These are phyloP conservation scores for Chaetops frenatus DNA, from an alignment of 2,113 vertebrate species.

Conservation along the genomic window DNA sequence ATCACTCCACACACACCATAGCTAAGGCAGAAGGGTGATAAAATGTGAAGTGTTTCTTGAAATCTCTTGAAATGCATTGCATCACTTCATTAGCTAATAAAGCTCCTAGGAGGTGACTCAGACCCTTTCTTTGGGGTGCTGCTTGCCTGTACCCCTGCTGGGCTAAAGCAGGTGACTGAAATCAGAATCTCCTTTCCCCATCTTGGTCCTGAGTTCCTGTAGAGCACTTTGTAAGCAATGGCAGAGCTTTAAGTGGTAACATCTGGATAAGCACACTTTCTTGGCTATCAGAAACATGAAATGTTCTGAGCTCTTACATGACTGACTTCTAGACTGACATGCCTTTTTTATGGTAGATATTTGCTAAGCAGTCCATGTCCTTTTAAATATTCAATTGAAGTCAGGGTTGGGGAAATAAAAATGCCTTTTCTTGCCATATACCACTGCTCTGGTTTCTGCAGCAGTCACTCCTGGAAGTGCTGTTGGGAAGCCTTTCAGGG, in stretches of 20 bases:
- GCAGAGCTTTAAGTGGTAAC: background rate
- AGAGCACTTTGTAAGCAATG: background rate
- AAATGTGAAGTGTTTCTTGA: background rate
- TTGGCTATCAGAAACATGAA: background rate
- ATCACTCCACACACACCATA: background rate
- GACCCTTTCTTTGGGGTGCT: background rate
- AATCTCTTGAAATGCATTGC: slow-evolving; percentile 17
- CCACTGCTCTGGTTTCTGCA: background rate
- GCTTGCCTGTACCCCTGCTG: background rate
- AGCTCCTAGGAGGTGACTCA: background rate
- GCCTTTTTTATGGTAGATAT: background rate
- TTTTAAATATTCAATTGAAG: background rate
- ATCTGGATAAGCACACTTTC: background rate
- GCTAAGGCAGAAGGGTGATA: background rate
- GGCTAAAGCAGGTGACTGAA: background rate
- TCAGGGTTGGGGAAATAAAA: background rate
- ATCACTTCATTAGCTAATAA: slow-evolving; percentile 25
- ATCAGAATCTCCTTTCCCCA: background rate
- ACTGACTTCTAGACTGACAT: background rate
- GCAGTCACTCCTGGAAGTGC: background rate
- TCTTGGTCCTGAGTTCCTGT: background rate
- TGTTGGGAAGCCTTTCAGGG: background rate
- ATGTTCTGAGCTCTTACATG: background rate
- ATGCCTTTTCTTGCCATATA: background rate
- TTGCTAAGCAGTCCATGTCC: background rate